These are phyloP conservation scores for Nomada hirtipes DNA, from an alignment of 2,888 invertebrate genomes.

Conservation along the genomic window DNA sequence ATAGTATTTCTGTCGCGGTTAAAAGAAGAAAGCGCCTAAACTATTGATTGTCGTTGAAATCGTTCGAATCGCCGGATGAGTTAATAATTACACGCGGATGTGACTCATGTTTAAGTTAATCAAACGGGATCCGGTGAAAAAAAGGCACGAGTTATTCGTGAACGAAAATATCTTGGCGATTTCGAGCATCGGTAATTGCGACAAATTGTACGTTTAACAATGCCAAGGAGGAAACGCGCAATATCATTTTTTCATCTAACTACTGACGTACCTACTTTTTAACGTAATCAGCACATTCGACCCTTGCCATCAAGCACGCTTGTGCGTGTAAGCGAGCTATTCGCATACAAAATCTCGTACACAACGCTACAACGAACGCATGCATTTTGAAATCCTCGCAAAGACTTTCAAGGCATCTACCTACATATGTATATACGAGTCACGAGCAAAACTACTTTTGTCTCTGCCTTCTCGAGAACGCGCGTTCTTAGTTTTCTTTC, in stretches of 20 bases:
- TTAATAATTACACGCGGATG: slow-evolving; percentile 34
- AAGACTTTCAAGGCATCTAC: slow-evolving; percentile 7
- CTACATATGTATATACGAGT: not conserved
- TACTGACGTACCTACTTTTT: slow-evolving; percentile 31
- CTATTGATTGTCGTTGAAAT: slow-evolving; percentile 4
- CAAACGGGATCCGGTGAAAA: slow-evolving; percentile 28
- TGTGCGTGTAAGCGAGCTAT: not conserved
- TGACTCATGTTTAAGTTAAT: slow-evolving; percentile 41
- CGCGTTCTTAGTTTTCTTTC: too few relatives aligned
- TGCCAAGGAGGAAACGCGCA: not conserved
- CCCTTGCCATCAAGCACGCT: slow-evolving; percentile 20
- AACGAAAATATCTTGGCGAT: not conserved
- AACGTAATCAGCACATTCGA: slow-evolving; percentile 42
- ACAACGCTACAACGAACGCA: not conserved
- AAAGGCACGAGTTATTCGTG: slow-evolving; percentile 6
- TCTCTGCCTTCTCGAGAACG: too few relatives aligned
- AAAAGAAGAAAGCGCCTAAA: not conserved
- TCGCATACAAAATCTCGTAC: not conserved
- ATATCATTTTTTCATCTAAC: slow-evolving; percentile 20
- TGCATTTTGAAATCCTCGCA: not conserved
- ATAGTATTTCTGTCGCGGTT: not conserved
- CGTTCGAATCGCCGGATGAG: slow-evolving; percentile 15
- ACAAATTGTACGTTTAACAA: slow-evolving; percentile 3
- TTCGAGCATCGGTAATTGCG: not conserved
- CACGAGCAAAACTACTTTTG: not conserved